Conservation (phyloP, 2,888 invertebrate species). For the Geotrupes spiniger region DNA sequence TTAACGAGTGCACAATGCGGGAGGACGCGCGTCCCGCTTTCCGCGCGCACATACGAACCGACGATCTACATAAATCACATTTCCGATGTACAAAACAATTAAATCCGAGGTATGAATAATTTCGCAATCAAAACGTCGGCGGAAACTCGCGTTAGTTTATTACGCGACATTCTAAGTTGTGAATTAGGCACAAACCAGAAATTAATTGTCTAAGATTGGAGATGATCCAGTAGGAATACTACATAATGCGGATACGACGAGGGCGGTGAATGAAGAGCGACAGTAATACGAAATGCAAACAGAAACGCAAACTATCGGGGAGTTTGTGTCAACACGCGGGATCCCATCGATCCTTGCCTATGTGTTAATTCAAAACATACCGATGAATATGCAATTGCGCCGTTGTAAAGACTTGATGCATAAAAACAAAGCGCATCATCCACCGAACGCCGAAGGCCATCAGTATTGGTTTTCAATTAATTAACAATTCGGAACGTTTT, state of each 20-base stretch:
- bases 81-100: too few species aligned
- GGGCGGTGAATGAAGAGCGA: constrained; percentile 15
- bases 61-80: too few species aligned
- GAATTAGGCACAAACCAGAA: not conserved
- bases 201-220: constrained; percentile 2
- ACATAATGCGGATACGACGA: constrained; percentile 14
- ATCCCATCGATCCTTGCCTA: constrained; percentile 22
- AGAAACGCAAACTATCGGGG: constrained; percentile 15
- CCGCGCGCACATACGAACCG: too few species aligned
- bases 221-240: constrained; percentile 1
- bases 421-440: constrained; percentile 29
- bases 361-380: constrained; percentile 22
- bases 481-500: constrained; percentile 32
- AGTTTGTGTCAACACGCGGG: constrained; percentile 23
- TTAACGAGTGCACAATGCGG: too few species aligned
- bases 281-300: constrained; percentile 9
- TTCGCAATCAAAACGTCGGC: not conserved
- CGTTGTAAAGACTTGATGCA: constrained; percentile 27
- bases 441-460: constrained; percentile 26
- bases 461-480: constrained; percentile 35
- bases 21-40: too few species aligned
- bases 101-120: not conserved
- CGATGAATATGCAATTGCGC: constrained; percentile 28
- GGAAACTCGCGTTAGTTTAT: too few species aligned
- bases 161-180: too few species aligned